Conservation (phyloP, 2,888 invertebrate species). For the Chironomus riparius region DNA sequence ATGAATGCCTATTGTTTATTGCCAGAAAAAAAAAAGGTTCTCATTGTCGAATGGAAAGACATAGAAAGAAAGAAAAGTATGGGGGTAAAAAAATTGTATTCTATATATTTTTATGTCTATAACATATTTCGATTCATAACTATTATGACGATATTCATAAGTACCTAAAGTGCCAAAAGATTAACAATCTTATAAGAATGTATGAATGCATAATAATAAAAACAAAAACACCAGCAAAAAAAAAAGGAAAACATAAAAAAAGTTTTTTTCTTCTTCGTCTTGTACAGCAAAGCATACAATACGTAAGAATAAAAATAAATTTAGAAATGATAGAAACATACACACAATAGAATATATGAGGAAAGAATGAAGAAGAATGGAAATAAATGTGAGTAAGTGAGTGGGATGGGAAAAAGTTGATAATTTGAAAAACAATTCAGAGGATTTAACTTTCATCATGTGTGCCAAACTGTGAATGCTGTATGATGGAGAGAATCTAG, state of each 20-base stretch:
- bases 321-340: no score
- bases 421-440: conserved; percentile 2
- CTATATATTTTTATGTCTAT: neutral
- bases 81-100: neutral
- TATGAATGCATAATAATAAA: no score
- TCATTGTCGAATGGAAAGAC: no score
- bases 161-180: neutral
- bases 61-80: neutral
- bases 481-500: no score
- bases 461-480: neutral
- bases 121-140: neutral
- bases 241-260: no score
- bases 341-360: neutral
- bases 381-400: neutral
- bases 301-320: no score
- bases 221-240: no score
- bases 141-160: neutral
- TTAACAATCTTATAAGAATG: neutral
- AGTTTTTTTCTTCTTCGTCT: no score
- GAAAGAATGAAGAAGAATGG: neutral
- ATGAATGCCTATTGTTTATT: neutral
- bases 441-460: conserved; percentile 4
- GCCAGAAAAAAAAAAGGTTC: neutral
- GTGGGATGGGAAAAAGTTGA: neutral
- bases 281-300: no score